phyloP scores from a whole-genome alignment of 64 coral and sea anemone genomes.

The Dendronephthya gigantea region DNA sequence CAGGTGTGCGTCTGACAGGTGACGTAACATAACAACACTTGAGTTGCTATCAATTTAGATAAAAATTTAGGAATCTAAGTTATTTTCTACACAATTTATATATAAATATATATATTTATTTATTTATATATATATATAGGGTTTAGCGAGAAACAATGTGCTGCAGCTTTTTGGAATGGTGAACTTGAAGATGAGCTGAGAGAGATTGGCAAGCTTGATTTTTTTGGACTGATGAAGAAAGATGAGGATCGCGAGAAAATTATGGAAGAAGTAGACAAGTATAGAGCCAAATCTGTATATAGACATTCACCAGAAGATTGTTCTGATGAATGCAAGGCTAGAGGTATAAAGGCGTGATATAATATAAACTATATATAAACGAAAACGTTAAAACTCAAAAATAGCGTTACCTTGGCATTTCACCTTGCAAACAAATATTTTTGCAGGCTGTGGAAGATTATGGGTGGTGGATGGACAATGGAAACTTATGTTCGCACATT shows the following conservation, averaged over 20 bases:
- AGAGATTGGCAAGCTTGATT: background rate
- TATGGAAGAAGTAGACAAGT: conserved; percentile 9
- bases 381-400: no score
- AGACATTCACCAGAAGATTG: conserved; percentile 9
- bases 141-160: background rate
- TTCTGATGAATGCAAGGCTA: conserved; percentile 6
- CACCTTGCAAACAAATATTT: background rate
- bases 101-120: no score
- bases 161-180: conserved; percentile 26
- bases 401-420: no score
- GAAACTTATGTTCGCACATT: conserved; percentile 43
- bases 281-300: background rate
- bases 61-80: no score
- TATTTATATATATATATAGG: background rate
- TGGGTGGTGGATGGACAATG: conserved; percentile 43
- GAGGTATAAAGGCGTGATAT: background rate
- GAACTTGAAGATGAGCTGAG: conserved; percentile 21
- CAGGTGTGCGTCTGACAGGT: no score
- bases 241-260: background rate
- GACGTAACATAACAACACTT: no score
- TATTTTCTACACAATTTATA: no score
- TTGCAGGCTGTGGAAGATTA: conserved; percentile 30
- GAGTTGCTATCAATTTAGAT: no score
- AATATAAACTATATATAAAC: background rate
- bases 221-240: background rate